Evolutionary conservation across 2,797 vertebrate genomes (phyloP), one percentile per base, ranked within the genome.

Genomic region (Zenarchopterus dispar): DNA sequence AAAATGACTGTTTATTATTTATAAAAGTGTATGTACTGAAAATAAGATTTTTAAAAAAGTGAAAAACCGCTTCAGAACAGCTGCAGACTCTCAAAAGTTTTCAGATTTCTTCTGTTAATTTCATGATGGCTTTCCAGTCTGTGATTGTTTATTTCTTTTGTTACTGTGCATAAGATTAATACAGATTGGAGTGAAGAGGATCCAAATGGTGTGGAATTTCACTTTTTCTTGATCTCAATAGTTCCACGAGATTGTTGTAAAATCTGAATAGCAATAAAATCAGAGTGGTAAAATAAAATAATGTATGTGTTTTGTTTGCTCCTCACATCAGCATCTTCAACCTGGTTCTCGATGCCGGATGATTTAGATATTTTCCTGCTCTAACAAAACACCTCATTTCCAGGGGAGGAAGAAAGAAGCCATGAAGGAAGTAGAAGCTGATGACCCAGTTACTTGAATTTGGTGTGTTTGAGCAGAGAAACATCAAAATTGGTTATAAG

Each of bases 181-280:
- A 55, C 41, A 70, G 70, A 67, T 69, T 45, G 50, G 70, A 70
- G 62, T 55, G 66, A 62, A 48, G 45, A 79, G 52, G 67, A 77
- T 70, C 56, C 50, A 56, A 64, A 70, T 31, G 52, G 51, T 67
- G 48, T 70, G 66, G 56, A 67, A 22, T 66, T 76, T 51, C 49
- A 62, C 26, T 51, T 72, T 67, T 73, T 58, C 58, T 58, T 84
- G 78, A 62, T 72, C 41, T 75, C 47, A 68, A 59, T 69, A 72
- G 66, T 52, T 73, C 60, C 68, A 76, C 73, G 54, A 63, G 50
- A 60, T 83, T 67, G 43, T 65, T 88, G 81, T 84, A 81, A 81
- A 68, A 67, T 65, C 77, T 76, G 31, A 80, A 71, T 74, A 79
- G 84, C 87, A 87, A 89, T 89, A 89, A 87, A 88, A 67, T 75